Evolutionary conservation across 2,797 vertebrate genomes (phyloP).

Genomic region (Anabas testudineus): DNA sequence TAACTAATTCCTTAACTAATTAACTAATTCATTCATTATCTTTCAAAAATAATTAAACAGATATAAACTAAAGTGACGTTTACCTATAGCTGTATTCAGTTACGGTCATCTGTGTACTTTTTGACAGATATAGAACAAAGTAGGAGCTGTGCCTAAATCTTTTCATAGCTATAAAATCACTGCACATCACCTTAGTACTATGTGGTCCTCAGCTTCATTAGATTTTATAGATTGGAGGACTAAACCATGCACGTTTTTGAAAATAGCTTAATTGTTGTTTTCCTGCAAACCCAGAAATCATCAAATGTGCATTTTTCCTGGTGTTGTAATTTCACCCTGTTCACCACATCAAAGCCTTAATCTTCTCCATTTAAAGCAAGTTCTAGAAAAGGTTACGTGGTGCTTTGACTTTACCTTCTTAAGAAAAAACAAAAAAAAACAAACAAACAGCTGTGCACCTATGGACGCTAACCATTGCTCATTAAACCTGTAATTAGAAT

Average conservation of each 20-base stretch:
- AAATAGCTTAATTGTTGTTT: conserved; percentile 55
- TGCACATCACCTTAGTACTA: conserved; percentile 51
- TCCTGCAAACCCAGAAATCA: conserved; percentile 23
- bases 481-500: conserved; percentile 70
- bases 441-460: conserved; percentile 64
- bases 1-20: too few relatives aligned
- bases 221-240: conserved; percentile 66
- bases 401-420: conserved; percentile 36
- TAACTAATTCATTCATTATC: too few relatives aligned
- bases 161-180: conserved; percentile 31
- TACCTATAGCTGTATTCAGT: background rate
- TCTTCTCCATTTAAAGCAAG: conserved; percentile 38
- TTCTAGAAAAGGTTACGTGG: conserved; percentile 42
- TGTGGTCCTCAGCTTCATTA: conserved; percentile 55
- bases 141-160: conserved; percentile 21
- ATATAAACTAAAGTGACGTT: conserved; percentile 1
- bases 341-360: conserved; percentile 30
- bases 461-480: conserved; percentile 41
- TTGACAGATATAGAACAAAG: conserved; percentile 13
- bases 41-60: too few relatives aligned
- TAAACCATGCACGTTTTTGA: conserved; percentile 52
- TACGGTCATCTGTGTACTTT: background rate
- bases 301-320: conserved; percentile 29
- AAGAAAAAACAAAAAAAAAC: conserved; percentile 42
- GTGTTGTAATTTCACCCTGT: conserved; percentile 37